phyloP scores from a whole-genome alignment of 2,797 vertebrate genomes.

The Cryptoblepharus egeriae region DNA sequence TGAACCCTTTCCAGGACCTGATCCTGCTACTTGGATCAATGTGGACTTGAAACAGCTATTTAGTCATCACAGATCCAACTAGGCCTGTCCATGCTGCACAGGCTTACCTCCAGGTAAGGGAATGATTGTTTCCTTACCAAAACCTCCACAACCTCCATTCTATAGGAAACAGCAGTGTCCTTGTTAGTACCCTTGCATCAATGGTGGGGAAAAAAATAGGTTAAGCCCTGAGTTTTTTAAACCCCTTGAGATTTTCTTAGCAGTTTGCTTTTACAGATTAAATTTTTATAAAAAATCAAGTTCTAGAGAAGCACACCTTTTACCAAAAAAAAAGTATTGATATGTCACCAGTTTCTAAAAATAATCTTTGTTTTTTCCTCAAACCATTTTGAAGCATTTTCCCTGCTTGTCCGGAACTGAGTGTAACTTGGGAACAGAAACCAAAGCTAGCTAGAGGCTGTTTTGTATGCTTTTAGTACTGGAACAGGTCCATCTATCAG shows the following conservation, averaged over 20 bases:
- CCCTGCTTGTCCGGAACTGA: slow-evolving; percentile 1
- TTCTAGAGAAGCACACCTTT: not conserved
- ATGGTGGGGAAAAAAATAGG: too few relatives aligned
- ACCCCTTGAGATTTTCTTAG: not conserved
- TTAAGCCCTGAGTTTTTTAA: not conserved
- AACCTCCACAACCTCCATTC: too few relatives aligned
- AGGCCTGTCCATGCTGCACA: too few relatives aligned
- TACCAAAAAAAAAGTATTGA: not conserved
- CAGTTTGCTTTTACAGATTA: not conserved
- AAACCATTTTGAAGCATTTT: slow-evolving; percentile 12
- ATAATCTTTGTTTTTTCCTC: not conserved
- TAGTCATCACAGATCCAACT: too few relatives aligned
- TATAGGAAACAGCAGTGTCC: too few relatives aligned
- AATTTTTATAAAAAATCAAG: not conserved
- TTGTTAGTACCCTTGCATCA: too few relatives aligned
- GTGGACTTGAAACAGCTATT: too few relatives aligned
- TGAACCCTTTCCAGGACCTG: too few relatives aligned
- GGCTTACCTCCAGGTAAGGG: too few relatives aligned
- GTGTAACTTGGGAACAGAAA: slow-evolving; percentile 3
- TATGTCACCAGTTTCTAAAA: slow-evolving; percentile 17
- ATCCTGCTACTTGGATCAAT: too few relatives aligned
- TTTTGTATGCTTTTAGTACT: slow-evolving; percentile 18
- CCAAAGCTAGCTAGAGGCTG: slow-evolving; percentile 18
- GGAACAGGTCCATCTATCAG: slow-evolving; percentile 10
- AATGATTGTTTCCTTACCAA: too few relatives aligned